A percentile compares a stretch with the other conserved stretches of the same genome.
phyloP scores from a whole-genome alignment of 2,113 vertebrate species.

The Pterocles burchelli region DNA sequence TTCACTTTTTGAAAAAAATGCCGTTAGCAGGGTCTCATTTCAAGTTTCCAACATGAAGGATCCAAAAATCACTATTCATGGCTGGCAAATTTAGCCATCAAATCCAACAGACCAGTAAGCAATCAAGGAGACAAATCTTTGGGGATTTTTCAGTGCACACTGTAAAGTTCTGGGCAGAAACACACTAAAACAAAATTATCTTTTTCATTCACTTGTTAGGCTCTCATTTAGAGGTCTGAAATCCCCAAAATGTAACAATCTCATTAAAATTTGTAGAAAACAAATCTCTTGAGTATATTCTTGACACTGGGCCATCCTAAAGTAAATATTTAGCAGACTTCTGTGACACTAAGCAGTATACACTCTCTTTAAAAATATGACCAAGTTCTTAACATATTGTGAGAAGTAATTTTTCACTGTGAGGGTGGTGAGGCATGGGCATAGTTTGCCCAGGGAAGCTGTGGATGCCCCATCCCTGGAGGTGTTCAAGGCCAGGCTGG shows the following conservation, averaged over 20 bases:
- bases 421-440: too few species aligned
- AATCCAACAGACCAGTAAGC: background rate
- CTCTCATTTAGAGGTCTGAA: background rate
- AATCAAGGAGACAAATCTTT: background rate
- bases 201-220: background rate
- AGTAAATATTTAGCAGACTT: background rate
- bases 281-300: background rate
- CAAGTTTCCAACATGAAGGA: background rate
- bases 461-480: too few species aligned
- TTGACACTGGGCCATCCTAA: background rate
- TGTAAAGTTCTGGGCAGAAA: background rate
- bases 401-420: background rate
- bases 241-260: background rate
- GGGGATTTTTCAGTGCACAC: background rate
- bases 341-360: background rate
- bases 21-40: background rate
- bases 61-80: background rate
- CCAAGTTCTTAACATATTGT: rapidly evolving
- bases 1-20: background rate
- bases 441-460: too few species aligned
- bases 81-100: background rate
- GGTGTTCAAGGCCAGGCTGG: too few species aligned
- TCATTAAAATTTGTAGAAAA: background rate
- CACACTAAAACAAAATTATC: background rate
- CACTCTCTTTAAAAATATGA: background rate